Evolutionary conservation across 2,797 vertebrate genomes (phyloP).

Genomic region (Myotis daubentonii): DNA sequence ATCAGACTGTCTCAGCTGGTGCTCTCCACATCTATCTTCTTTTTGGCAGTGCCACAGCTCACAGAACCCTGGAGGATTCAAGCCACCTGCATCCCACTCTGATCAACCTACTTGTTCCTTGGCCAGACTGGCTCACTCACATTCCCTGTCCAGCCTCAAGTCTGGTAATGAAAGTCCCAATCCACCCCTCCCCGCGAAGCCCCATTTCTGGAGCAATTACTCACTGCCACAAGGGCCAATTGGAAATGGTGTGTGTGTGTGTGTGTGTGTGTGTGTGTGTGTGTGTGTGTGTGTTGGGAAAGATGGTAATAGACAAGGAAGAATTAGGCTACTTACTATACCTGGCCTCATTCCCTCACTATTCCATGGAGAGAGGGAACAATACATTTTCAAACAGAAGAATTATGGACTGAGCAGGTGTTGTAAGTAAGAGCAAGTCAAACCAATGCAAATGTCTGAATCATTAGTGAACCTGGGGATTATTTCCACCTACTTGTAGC

Average conservation of each 20-base stretch:
- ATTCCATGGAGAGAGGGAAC: not conserved
- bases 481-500: not conserved
- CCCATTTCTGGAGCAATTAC: not conserved
- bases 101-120: not conserved
- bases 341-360: not conserved
- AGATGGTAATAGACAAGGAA: not conserved
- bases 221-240: not conserved
- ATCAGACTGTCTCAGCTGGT: not conserved
- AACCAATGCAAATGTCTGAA: not conserved
- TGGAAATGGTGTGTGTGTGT: not conserved
- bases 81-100: not conserved
- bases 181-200: not conserved
- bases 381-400: not conserved
- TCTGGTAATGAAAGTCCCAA: not conserved
- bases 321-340: not conserved
- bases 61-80: not conserved
- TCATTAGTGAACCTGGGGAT: not conserved
- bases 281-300: not conserved
- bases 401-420: not conserved
- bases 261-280: not conserved
- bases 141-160: not conserved
- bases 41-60: not conserved
- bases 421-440: not conserved
- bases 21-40: not conserved
- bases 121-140: not conserved